Conservation (phyloP, 2,888 invertebrate genomes). For the Drosophila pegasa region DNA sequence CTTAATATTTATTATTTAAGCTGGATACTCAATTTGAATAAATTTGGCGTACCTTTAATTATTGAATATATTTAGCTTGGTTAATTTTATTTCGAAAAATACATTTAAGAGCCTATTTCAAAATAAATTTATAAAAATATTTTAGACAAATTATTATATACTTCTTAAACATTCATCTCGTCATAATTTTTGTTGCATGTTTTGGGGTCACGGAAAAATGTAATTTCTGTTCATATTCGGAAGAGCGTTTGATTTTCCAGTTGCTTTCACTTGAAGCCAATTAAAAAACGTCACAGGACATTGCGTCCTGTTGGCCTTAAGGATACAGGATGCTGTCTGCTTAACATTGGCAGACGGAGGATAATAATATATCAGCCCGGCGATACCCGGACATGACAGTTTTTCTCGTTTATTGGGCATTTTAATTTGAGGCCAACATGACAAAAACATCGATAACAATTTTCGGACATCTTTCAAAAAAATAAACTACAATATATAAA, state of each 20-base stretch:
- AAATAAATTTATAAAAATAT: neutral
- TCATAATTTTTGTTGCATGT: neutral
- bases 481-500: slow-evolving; percentile 4
- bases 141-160: neutral
- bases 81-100: too few relatives aligned
- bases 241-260: slow-evolving; percentile 57
- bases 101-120: too few relatives aligned
- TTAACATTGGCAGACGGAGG: slow-evolving; percentile 60
- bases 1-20: too few relatives aligned
- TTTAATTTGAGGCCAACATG: slow-evolving; percentile 79
- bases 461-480: slow-evolving; percentile 67
- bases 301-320: slow-evolving; percentile 16
- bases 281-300: slow-evolving; percentile 71
- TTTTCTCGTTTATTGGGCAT: slow-evolving; percentile 70
- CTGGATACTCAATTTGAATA: too few relatives aligned
- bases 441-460: slow-evolving; percentile 81
- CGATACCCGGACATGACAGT: slow-evolving; percentile 68
- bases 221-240: slow-evolving; percentile 6
- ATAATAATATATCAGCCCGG: slow-evolving; percentile 70
- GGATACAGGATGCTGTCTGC: slow-evolving; percentile 40
- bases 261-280: slow-evolving; percentile 65
- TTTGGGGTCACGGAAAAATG: neutral
- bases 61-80: too few relatives aligned
- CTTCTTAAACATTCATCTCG: too few relatives aligned
- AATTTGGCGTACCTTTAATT: too few relatives aligned